Conservation (phyloP, 92 coral and sea anemone species). For the Palythoa grandis region DNA sequence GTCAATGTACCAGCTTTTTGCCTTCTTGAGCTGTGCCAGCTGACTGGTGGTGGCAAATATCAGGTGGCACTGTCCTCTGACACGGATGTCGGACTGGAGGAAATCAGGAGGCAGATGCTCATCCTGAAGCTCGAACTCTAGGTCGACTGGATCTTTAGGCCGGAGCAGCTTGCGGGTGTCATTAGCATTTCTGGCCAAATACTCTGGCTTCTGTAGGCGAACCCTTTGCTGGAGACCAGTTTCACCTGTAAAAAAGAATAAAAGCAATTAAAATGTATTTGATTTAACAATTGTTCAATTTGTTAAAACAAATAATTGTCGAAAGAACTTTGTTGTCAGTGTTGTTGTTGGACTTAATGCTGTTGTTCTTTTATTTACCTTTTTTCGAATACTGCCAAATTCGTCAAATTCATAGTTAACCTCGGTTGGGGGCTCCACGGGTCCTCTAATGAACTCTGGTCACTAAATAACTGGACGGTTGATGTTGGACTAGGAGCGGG, state of each 20-base stretch:
- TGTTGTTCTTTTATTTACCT: conserved; percentile 6
- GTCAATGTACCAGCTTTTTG: no score
- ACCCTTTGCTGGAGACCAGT: background rate
- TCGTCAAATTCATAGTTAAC: no score
- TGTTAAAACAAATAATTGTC: background rate
- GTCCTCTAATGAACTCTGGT: background rate
- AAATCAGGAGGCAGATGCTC: no score
- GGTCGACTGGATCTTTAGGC: no score
- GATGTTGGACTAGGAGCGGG: background rate
- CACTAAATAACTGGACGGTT: background rate
- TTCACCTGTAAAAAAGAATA: conserved; percentile 6
- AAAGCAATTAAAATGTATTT: background rate
- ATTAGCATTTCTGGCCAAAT: no score
- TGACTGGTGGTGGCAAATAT: no score
- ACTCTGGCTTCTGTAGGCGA: no score
- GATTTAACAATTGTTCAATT: background rate
- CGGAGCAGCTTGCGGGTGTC: no score
- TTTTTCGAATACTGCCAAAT: background rate
- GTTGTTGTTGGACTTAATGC: background rate
- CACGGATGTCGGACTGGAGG: no score
- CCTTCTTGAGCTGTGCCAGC: no score
- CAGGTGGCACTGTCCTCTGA: no score
- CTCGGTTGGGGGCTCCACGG: background rate
- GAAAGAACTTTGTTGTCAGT: background rate
- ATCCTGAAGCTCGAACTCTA: no score